A percentile compares a stretch with the other conserved stretches of the same genome.
Evolutionary conservation across 2,113 vertebrate species (phyloP).

Genomic region (Apteryx mantelli): DNA sequence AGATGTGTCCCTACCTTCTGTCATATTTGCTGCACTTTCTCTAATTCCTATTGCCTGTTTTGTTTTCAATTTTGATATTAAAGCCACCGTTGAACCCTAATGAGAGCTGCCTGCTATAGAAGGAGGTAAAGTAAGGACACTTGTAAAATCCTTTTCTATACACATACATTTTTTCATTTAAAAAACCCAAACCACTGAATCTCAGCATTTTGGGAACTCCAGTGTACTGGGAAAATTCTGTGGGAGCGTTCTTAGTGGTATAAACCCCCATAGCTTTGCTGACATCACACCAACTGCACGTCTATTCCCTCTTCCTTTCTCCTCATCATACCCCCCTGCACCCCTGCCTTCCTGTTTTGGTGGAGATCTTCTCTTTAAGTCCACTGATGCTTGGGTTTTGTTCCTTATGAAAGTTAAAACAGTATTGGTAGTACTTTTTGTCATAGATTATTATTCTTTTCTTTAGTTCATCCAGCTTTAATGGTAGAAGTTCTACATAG

Average conservation of each 20-base stretch:
- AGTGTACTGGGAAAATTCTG: neutral
- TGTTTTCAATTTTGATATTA: neutral
- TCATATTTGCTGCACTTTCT: neutral
- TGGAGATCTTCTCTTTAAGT: neutral
- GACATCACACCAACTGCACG: neutral
- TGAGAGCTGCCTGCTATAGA: neutral
- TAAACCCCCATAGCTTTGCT: neutral
- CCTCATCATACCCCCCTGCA: rapidly evolving
- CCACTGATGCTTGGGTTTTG: neutral
- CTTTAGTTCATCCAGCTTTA: neutral
- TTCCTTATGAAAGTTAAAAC: neutral
- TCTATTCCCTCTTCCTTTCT: neutral
- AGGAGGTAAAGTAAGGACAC: neutral
- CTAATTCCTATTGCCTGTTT: neutral
- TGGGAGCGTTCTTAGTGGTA: neutral
- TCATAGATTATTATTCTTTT: neutral
- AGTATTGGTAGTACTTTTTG: neutral
- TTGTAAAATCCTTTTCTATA: neutral
- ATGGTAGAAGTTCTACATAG: neutral
- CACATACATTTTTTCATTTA: rapidly evolving
- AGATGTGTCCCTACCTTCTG: conserved; percentile 24
- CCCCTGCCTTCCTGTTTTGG: neutral
- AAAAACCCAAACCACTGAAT: neutral
- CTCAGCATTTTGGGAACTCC: neutral
- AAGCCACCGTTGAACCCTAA: neutral